Base-by-base conservation (phyloP, 2,797 vertebrate genomes). In the Amphiprion clarkii region DNA sequence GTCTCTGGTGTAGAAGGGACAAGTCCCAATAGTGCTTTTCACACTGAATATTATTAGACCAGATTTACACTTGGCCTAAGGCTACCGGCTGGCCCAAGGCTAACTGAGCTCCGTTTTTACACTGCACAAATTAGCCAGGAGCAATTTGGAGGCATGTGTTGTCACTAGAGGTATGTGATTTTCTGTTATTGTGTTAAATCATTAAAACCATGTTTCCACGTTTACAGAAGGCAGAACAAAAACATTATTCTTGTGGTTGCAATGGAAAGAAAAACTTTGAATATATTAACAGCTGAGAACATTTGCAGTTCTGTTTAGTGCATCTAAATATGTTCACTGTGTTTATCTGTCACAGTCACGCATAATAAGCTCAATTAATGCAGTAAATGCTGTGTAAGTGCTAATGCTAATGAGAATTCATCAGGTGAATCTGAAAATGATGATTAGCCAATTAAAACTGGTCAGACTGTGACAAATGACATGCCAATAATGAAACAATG, bases 331-430 rank as follows among this genome's bases (percentile, higher is more conserved):
- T 21, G 23, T 31, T 76, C 25, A 31, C 40, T 56, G 36, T 72
- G n/a, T 63, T 36, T 54, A n/a, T 68, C 55, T 59, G 46, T 61
- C 36, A 54, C 54, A 76, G 51, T 55, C 25, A 74, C 46, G 14
- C 64, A 55, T 12, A 71, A 57, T 49, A 58, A 12, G n/a, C 64
- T 59, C 51, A 29, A 64, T 81, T 83, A 68, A 65, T 40, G 71
- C 25, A 71, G n/a, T 42, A 63, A 74, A 67, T 61, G 54, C 55
- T 74, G 51, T 70, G 78, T 72, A 49, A 82, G 76, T 31, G 25
- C 55, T 29, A 58, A 31, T 62, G 36, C 81, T 89, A 86, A 90
- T 90, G 75, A 88, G 71, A 67, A 85, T 74, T 84, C 71, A 89
- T 89, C 56, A 73, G 74, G 67, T 84, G 51, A 81, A 68, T 79